Percentiles rank a stretch among this genome's conserved stretches.
Conservation (phyloP, 2,888 invertebrate species). For the Octonoba sinensis region DNA sequence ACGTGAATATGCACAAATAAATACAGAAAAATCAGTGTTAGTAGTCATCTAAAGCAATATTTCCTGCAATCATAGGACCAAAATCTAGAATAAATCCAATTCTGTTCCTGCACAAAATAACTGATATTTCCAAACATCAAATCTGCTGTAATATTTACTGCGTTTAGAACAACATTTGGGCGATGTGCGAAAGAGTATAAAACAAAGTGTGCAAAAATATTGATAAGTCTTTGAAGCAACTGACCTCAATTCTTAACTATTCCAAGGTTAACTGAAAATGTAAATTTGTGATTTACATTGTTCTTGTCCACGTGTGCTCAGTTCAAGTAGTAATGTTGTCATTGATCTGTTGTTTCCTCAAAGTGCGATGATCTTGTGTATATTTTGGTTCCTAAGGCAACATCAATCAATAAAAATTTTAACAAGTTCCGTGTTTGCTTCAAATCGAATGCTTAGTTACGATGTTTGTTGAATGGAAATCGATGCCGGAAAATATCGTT, state of each 20-base stretch:
- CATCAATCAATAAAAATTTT: constrained; percentile 40
- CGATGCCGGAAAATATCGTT: constrained; percentile 17
- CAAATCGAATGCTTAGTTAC: constrained; percentile 50
- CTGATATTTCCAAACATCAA: too few species aligned
- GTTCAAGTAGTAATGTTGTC: too few species aligned
- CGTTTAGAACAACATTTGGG: too few species aligned
- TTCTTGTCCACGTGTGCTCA: background rate
- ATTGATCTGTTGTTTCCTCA: constrained; percentile 30
- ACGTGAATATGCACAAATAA: too few species aligned
- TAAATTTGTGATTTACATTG: background rate
- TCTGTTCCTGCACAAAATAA: too few species aligned
- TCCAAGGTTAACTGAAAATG: background rate
- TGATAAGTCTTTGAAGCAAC: background rate
- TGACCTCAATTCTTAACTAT: constrained; percentile 33
- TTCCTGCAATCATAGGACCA: too few species aligned
- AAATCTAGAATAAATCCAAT: too few species aligned
- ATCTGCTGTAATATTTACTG: too few species aligned
- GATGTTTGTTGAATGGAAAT: constrained; percentile 23
- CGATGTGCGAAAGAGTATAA: too few species aligned
- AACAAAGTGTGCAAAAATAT: too few species aligned
- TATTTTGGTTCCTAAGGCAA: constrained; percentile 45
- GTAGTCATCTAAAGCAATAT: too few species aligned
- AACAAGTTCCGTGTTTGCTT: constrained; percentile 23
- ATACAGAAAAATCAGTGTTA: too few species aligned
- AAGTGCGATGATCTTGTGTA: constrained; percentile 32